These are phyloP conservation scores for Eustalomyia histrio DNA, from an alignment of 2,888 invertebrate genomes.

Conservation along the genomic window DNA sequence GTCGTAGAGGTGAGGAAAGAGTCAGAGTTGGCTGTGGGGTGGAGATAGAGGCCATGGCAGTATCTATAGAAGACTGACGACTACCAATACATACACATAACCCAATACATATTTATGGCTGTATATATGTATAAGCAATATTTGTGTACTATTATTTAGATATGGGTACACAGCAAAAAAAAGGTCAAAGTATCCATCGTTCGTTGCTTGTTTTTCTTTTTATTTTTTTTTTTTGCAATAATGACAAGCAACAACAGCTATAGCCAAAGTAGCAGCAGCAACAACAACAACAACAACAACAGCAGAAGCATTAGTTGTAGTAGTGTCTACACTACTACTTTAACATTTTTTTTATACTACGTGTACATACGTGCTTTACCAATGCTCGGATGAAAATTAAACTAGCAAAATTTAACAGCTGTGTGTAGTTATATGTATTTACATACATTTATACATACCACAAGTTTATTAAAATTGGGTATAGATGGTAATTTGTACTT, in stretches of 20 bases:
- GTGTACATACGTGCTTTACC: background rate
- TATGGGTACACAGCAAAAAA: conserved; percentile 25
- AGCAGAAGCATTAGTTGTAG: conserved; percentile 9
- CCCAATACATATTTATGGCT: background rate
- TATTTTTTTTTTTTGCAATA: conserved; percentile 18
- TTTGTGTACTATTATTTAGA: conserved; percentile 1
- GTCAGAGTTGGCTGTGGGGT: background rate
- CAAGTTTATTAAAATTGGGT: conserved; percentile 20
- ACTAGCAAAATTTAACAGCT: conserved; percentile 31
- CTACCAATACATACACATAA: background rate
- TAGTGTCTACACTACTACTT: conserved; percentile 23
- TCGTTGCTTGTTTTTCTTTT: conserved; percentile 1
- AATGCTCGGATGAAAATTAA: conserved; percentile 34
- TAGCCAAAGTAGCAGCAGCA: background rate
- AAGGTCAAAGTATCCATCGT: conserved; percentile 59
- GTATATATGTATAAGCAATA: background rate
- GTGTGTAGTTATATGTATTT: conserved; percentile 6
- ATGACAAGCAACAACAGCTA: conserved; percentile 17
- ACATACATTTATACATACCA: conserved; percentile 1
- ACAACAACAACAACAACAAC: too few species aligned
- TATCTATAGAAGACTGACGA: background rate
- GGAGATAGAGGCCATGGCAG: background rate
- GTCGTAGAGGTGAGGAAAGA: background rate
- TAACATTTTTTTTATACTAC: background rate
- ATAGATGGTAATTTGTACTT: conserved; percentile 19